A percentile compares a stretch with the other conserved stretches of the same genome.
phyloP scores from a whole-genome alignment of 2,797 vertebrate species.

The Chelon auratus region DNA sequence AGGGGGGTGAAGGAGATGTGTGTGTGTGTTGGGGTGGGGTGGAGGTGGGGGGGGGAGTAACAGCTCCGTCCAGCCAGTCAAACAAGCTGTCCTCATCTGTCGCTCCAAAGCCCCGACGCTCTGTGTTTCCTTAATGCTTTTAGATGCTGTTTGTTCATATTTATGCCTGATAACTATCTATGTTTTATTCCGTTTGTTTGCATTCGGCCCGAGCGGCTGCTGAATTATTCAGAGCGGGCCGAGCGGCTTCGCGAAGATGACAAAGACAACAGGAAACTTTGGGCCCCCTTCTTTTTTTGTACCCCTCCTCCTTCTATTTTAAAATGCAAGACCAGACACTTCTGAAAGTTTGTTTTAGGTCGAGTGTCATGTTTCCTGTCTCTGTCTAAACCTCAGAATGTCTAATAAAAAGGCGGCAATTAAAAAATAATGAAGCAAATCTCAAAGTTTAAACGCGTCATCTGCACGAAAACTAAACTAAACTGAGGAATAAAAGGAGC shows the following conservation, averaged over 20 bases:
- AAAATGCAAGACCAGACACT: conserved; percentile 20
- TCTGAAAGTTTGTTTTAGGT: neutral
- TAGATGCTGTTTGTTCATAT: conserved; percentile 77
- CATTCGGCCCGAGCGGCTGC: conserved; percentile 48
- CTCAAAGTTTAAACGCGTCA: too few relatives aligned
- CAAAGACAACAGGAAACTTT: conserved; percentile 63
- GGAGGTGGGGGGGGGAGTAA: neutral
- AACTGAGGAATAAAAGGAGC: too few relatives aligned
- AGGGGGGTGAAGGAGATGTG: conserved; percentile 24
- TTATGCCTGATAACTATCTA: conserved; percentile 69
- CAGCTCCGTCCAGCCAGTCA: conserved; percentile 60
- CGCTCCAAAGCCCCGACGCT: conserved; percentile 47
- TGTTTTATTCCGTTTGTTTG: conserved; percentile 78
- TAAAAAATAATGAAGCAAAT: too few relatives aligned
- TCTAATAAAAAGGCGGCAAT: too few relatives aligned
- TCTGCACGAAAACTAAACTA: too few relatives aligned
- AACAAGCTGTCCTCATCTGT: conserved; percentile 68
- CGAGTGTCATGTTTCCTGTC: too few relatives aligned
- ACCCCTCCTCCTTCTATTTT: neutral
- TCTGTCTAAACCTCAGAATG: too few relatives aligned
- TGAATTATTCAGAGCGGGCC: conserved; percentile 74
- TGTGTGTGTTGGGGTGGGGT: neutral
- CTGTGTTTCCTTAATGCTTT: conserved; percentile 56
- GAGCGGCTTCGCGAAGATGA: conserved; percentile 46
- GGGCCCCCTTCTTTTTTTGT: conserved; percentile 5